Percentiles rank a stretch among this genome's conserved stretches.
These are phyloP conservation scores for Julus scandinavius DNA, from an alignment of 2,888 invertebrate genomes.

Conservation along the genomic window DNA sequence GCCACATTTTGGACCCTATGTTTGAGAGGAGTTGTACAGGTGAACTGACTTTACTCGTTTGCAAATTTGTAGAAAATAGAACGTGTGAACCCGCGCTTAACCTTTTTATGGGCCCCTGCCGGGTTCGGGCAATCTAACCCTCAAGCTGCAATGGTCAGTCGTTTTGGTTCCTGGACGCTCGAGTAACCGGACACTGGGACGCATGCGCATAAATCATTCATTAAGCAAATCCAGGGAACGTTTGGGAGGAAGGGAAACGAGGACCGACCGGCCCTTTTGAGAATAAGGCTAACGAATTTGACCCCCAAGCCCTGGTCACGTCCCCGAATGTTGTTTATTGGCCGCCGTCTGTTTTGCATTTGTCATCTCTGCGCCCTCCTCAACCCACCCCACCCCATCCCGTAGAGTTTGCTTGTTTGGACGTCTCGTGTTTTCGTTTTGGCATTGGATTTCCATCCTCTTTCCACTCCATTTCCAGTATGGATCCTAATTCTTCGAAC, in stretches of 20 bases:
- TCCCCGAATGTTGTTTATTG: slow-evolving; percentile 44
- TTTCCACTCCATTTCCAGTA: slow-evolving; percentile 45
- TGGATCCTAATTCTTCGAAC: slow-evolving; percentile 40
- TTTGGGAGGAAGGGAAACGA: background rate
- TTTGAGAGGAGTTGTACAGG: no score
- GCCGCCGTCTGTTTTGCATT: slow-evolving; percentile 45
- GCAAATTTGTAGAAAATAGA: no score
- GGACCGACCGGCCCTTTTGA: background rate
- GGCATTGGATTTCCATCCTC: slow-evolving; percentile 37
- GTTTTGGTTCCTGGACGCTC: background rate
- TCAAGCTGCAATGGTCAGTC: background rate
- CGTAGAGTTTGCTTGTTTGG: slow-evolving; percentile 25
- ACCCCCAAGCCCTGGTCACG: slow-evolving; percentile 23
- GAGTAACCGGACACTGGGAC: slow-evolving; percentile 24
- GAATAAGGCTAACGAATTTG: slow-evolving; percentile 24
- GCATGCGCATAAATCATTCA: slow-evolving; percentile 1
- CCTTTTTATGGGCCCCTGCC: no score
- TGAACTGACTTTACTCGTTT: no score
- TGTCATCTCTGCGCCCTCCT: background rate
- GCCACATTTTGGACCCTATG: no score
- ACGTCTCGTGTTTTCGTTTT: slow-evolving; percentile 29
- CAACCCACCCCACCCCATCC: background rate
- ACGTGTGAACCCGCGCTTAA: no score
- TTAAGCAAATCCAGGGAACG: background rate
- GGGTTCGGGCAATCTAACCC: background rate